These are phyloP conservation scores for Drusus annulatus DNA, from an alignment of 1,140 invertebrate species.

Conservation along the genomic window DNA sequence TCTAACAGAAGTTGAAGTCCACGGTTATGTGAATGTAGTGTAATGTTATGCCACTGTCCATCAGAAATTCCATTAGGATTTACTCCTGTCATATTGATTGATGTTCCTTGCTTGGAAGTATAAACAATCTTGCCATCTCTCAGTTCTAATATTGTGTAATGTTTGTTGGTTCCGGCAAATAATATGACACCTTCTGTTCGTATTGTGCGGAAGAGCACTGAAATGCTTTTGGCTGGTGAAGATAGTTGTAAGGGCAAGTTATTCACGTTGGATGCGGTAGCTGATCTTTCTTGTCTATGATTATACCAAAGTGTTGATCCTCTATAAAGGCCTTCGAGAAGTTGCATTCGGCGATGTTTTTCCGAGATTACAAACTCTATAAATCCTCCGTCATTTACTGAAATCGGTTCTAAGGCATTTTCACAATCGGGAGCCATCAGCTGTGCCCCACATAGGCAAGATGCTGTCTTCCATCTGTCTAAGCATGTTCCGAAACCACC, in stretches of 20 bases:
- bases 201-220: slow-evolving; percentile 87
- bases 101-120: slow-evolving; percentile 80
- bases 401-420: slow-evolving; percentile 83
- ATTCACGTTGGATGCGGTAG: slow-evolving; percentile 60
- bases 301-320: slow-evolving; percentile 80
- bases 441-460: slow-evolving; percentile 79
- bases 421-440: slow-evolving; percentile 86
- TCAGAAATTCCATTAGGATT: slow-evolving; percentile 77
- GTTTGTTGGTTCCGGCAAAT: slow-evolving; percentile 88
- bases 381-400: slow-evolving; percentile 82
- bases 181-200: slow-evolving; percentile 84
- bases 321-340: slow-evolving; percentile 83
- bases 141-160: slow-evolving; percentile 88
- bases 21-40: slow-evolving; percentile 78
- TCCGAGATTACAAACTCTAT: slow-evolving; percentile 87
- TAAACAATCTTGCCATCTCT: slow-evolving; percentile 81
- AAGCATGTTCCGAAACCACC: slow-evolving; percentile 80
- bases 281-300: slow-evolving; percentile 64
- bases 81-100: slow-evolving; percentile 85
- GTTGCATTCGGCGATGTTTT: slow-evolving; percentile 87
- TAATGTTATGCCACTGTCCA: slow-evolving; percentile 90
- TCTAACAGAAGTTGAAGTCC: slow-evolving; percentile 82
- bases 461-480: slow-evolving; percentile 85
- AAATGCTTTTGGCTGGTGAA: slow-evolving; percentile 79
- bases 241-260: slow-evolving; percentile 60